These are phyloP conservation scores for Rotaria sp. DNA, from an alignment of 2,888 invertebrate genomes.

Conservation along the genomic window DNA sequence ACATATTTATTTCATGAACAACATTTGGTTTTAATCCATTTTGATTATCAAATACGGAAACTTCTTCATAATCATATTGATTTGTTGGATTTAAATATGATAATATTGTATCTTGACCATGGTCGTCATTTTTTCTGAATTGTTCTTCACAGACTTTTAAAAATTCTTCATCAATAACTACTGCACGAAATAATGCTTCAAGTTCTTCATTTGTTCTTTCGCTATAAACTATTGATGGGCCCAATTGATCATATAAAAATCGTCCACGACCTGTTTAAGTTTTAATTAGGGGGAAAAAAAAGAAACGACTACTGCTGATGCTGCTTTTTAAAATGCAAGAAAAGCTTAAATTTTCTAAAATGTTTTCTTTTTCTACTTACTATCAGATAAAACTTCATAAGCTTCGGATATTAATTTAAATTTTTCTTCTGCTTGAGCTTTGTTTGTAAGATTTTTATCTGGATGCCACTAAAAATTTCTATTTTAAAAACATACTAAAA, in stretches of 20 bases:
- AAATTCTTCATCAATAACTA: conserved; percentile 4
- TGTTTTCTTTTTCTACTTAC: neutral
- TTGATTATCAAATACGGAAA: neutral
- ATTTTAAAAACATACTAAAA: neutral
- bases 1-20: conserved; percentile 27
- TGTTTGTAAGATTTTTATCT: conserved; percentile 9
- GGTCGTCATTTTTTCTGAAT: neutral
- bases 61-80: neutral
- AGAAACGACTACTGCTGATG: conserved; percentile 14
- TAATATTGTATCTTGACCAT: neutral
- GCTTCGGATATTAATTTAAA: conserved; percentile 27
- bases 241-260: conserved; percentile 20
- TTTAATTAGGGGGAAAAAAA: neutral
- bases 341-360: neutral
- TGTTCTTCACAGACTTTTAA: neutral
- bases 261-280: conserved; percentile 25
- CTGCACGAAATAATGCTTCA: conserved; percentile 1
- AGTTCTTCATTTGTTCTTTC: conserved; percentile 19
- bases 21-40: neutral
- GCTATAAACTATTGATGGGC: neutral
- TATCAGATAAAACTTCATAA: neutral
- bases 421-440: conserved; percentile 3
- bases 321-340: neutral
- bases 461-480: neutral
- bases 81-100: neutral